Percentiles rank a stretch among this genome's conserved stretches.
These are phyloP conservation scores for Falco columbarius DNA, from an alignment of 2,797 vertebrate species.

Conservation along the genomic window DNA sequence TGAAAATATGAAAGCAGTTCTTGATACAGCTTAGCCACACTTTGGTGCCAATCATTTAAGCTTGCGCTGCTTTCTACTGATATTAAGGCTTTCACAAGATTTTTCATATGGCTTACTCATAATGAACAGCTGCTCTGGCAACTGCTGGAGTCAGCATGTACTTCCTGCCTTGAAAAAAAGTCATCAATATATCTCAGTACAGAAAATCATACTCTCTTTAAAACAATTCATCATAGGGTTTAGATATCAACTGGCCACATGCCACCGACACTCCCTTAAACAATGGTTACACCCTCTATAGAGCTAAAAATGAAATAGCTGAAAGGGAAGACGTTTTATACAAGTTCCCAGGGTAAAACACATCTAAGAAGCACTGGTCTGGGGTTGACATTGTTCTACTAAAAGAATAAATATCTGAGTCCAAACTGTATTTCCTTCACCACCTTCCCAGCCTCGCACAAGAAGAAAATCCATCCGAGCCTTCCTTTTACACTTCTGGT, in stretches of 20 bases:
- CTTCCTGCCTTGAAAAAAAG: conserved; percentile 30
- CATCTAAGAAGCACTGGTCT: conserved; percentile 10
- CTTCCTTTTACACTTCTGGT: conserved; percentile 4
- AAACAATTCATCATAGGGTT: conserved; percentile 19
- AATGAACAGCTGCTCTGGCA: conserved; percentile 51
- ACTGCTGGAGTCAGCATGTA: conserved; percentile 33
- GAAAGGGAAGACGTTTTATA: conserved; percentile 48
- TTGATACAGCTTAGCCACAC: not conserved
- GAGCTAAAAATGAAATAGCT: conserved; percentile 51
- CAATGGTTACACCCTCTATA: conserved; percentile 44
- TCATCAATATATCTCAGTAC: not conserved
- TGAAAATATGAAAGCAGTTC: not conserved
- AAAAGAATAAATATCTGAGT: conserved; percentile 63
- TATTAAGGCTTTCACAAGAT: not conserved
- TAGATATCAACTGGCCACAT: not conserved
- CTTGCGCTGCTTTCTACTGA: not conserved
- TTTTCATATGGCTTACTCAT: conserved; percentile 9
- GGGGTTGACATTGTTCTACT: conserved; percentile 70
- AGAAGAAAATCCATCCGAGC: conserved; percentile 56
- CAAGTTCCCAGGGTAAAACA: conserved; percentile 70
- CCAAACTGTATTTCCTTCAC: conserved; percentile 64
- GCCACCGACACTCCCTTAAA: conserved; percentile 38
- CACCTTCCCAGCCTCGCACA: conserved; percentile 32
- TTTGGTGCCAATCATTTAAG: not conserved
- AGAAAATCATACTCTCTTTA: conserved; percentile 5